Evolutionary conservation across 2,113 vertebrate genomes (phyloP).

Genomic region (Poeciliopsis occidentalis): DNA sequence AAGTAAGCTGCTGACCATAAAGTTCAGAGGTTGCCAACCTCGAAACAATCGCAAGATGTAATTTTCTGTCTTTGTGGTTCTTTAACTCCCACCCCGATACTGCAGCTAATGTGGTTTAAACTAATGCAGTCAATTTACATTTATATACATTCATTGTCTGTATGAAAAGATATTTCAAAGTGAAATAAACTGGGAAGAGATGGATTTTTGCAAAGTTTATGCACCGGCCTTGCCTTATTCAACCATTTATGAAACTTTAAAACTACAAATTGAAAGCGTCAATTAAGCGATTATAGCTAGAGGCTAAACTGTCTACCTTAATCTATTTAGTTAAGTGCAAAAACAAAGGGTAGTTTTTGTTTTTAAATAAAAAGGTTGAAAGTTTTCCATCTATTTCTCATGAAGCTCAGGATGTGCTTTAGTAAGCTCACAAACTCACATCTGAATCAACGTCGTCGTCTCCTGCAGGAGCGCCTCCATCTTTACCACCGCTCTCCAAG

Average conservation of each 20-base stretch:
- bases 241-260: not conserved
- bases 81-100: too few species aligned
- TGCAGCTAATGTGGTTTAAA: not conserved
- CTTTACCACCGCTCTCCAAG: slow-evolving; percentile 93
- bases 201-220: too few species aligned
- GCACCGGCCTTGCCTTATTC: too few species aligned
- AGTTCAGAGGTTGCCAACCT: not conserved
- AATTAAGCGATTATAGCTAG: not conserved
- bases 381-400: too few species aligned
- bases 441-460: slow-evolving; percentile 81
- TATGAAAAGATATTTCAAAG: not conserved
- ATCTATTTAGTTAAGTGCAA: too few species aligned
- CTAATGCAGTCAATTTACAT: not conserved
- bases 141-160: not conserved
- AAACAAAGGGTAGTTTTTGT: too few species aligned
- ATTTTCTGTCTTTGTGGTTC: not conserved
- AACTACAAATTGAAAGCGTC: not conserved
- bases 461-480: slow-evolving; percentile 86
- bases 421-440: slow-evolving; percentile 38
- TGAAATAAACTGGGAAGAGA: not conserved
- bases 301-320: not conserved
- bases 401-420: not conserved
- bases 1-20: not conserved
- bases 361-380: too few species aligned
- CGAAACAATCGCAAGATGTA: not conserved